Base-by-base conservation (phyloP, 1,140 invertebrate genomes). In the Cylas formicarius region DNA sequence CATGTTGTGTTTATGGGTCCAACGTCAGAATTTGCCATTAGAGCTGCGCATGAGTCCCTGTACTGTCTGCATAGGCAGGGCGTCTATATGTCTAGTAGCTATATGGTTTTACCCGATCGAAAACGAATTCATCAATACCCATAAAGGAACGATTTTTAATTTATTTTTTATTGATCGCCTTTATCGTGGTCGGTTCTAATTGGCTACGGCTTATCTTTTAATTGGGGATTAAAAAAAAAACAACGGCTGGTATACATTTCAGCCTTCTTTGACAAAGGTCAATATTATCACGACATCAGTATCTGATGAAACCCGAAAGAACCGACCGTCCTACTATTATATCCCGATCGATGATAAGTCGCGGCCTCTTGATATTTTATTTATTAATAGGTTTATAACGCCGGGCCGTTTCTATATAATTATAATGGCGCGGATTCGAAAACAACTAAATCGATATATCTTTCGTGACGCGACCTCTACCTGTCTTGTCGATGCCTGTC, bases 191-290 rank as follows among this genome's bases (percentile, higher is more conserved):
- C 33, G 8, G 13, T 35, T 44, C 33, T 44, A 44, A 44, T 44
- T 44, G 31, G 31, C 26, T n/a, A 26, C 17, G 14, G n/a, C 42
- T 44, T 44, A 44, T 44, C 42, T 44, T 36, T 44, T 44, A 44
- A 44, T 44, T 44, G 42, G 32, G 36, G 42, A 44, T 44, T 44
- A 44, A 44, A 44, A 26, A 22, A 42, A 13, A n/a, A n/a, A n/a
- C n/a, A n/a, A n/a, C 39, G 39, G 22, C 36, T 36, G 42, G 32
- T 24, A 44, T 44, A 44, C 42, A 44, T 44, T 44, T 44, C 42
- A 44, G 42, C n/a, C n/a, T n/a, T 44, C 36, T 44, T 44, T 44
- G 42, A 44, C 42, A 44, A 44, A 44, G 42, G 42, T 44, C 42
- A 44, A 36, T 44, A 42, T 44, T 44, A 44, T 44, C 42, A 44